Conservation (phyloP, 1,140 invertebrate genomes). For the Bombus pyrosoma region DNA sequence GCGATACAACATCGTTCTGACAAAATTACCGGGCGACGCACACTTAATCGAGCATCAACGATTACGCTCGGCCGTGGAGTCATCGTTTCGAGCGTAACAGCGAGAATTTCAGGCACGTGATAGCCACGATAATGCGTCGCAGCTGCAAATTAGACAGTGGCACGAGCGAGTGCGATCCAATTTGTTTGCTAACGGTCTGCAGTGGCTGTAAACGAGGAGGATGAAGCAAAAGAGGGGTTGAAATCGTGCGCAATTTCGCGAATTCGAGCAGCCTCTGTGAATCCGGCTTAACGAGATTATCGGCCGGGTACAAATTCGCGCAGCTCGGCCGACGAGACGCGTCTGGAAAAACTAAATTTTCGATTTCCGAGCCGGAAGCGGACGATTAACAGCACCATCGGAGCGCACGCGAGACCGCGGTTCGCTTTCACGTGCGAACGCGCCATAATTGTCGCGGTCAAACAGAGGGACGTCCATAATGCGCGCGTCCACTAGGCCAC, state of each 20-base stretch:
- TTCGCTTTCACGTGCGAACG: background rate
- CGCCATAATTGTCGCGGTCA: slow-evolving; percentile 7
- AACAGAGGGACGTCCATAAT: slow-evolving; percentile 25
- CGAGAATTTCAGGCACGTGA: background rate
- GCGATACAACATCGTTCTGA: background rate
- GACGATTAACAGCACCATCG: background rate
- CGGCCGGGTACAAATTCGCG: slow-evolving; percentile 41
- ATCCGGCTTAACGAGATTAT: slow-evolving; percentile 61
- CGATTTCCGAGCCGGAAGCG: slow-evolving; percentile 30
- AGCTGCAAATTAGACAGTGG: slow-evolving; percentile 31
- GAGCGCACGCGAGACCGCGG: too few species aligned
- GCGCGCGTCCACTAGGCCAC: slow-evolving; percentile 2
- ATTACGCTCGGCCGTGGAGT: background rate
- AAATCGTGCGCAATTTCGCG: slow-evolving; percentile 45
- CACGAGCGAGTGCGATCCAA: slow-evolving; percentile 17
- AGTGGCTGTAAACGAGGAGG: too few species aligned
- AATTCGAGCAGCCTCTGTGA: slow-evolving; percentile 33
- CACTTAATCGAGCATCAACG: slow-evolving; percentile 31
- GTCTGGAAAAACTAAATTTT: slow-evolving; percentile 51
- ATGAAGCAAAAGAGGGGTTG: background rate
- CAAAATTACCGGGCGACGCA: background rate
- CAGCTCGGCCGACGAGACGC: background rate
- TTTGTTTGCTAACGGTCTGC: slow-evolving; percentile 27
- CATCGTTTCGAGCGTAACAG: too few species aligned
- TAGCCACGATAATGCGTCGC: slow-evolving; percentile 19